These are phyloP conservation scores for Ochotona princeps DNA, from an alignment of 2,113 vertebrate genomes.

Conservation along the genomic window DNA sequence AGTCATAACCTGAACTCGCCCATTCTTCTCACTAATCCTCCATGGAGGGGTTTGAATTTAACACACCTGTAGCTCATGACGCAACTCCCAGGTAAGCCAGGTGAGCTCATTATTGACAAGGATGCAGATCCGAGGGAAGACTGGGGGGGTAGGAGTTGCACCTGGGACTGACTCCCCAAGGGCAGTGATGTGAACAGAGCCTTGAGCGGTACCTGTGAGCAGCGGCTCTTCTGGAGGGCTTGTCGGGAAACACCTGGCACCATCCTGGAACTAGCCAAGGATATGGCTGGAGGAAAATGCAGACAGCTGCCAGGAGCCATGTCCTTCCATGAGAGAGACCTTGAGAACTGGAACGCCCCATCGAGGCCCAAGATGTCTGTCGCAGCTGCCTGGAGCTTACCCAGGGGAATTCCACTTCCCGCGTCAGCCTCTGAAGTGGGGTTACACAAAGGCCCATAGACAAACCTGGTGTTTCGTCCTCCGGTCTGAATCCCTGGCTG, in stretches of 20 bases:
- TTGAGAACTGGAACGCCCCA: not conserved
- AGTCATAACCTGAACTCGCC: not conserved
- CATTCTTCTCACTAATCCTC: not conserved
- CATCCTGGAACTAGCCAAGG: not conserved
- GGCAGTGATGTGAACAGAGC: rapidly evolving
- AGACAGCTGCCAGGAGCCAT: not conserved
- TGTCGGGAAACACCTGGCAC: not conserved
- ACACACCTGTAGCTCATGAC: not conserved
- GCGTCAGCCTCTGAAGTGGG: not conserved
- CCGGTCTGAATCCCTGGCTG: not conserved
- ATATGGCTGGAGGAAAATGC: not conserved
- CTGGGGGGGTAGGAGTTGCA: not conserved
- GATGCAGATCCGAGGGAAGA: not conserved
- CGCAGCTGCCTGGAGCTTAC: not conserved
- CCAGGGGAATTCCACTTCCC: not conserved
- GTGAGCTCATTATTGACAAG: conserved; percentile 69
- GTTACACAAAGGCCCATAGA: not conserved
- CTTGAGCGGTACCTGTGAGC: rapidly evolving
- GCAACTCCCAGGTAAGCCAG: not conserved
- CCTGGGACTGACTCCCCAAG: not conserved
- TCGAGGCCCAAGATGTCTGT: rapidly evolving
- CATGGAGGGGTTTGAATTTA: not conserved
- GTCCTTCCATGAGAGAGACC: rapidly evolving
- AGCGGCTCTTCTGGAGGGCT: not conserved
- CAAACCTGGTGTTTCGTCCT: not conserved